These are phyloP conservation scores for Drepana arcuata DNA, from an alignment of 1,140 invertebrate genomes.

Conservation along the genomic window DNA sequence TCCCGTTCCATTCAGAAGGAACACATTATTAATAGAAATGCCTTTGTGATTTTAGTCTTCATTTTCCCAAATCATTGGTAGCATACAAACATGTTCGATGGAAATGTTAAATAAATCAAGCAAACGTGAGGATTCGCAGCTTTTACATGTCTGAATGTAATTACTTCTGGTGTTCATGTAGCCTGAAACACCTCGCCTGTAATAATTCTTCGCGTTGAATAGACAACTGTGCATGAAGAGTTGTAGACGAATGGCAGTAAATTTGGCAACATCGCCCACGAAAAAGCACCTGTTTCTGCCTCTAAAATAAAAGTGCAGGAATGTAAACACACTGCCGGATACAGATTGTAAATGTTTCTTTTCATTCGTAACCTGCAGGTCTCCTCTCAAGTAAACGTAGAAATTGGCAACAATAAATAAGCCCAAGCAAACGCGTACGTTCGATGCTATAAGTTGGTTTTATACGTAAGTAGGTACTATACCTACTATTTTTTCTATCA, in stretches of 20 bases:
- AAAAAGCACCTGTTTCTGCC: no score
- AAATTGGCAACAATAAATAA: no score
- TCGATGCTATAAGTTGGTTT: no score
- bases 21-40: no score
- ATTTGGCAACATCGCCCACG: constrained; percentile 17
- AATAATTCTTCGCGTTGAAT: constrained; percentile 13
- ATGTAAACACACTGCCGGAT: constrained; percentile 9
- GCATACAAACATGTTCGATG: no score
- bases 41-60: no score
- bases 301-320: constrained; percentile 12
- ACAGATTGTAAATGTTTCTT: constrained; percentile 7
- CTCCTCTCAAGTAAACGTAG: no score
- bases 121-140: constrained; percentile 9
- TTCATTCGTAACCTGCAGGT: no score
- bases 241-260: constrained; percentile 22
- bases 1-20: no score
- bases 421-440: no score
- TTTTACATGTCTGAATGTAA: constrained; percentile 17
- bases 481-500: no score
- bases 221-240: constrained; percentile 13
- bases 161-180: constrained; percentile 20
- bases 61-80: constrained; percentile 5
- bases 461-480: no score
- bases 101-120: constrained; percentile 17
- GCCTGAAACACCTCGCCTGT: constrained; percentile 9